Evolutionary conservation across 2,797 vertebrate species (phyloP), one percentile per base, ranked within the genome.

Genomic region (Hoplostethus mediterraneus): DNA sequence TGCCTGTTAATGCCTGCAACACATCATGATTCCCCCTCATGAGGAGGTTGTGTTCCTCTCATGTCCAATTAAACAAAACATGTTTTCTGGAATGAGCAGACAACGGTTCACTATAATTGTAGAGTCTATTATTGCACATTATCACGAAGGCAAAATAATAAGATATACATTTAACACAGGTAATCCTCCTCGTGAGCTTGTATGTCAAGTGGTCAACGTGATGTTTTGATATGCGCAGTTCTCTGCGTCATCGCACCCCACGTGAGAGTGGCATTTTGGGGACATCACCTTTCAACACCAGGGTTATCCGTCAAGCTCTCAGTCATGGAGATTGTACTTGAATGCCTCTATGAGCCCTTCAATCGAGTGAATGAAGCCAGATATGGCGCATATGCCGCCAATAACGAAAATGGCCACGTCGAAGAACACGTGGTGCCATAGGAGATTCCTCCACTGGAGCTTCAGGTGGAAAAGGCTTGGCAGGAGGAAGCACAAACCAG

Each of bases 391-490:
- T 86, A 98, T 97, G 54, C 96, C 95, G 5, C 97, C 97, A 80
- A 98, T 97, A 78, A 98, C 95, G 47, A 98, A 98, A 89, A 98
- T 98, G 87, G 96, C 95, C 1, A 98, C 96, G 38, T 98, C 97
- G 30, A 98, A 98, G 94, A 98, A 97, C 78, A 98, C 97, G 4
- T 98, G 96, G 83, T 98, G 97, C 97, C 97, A 98, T 75, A 96
- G 90, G 52, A 98, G 96, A 85, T 96, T 96, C 85, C 97, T 94
- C 97, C 97, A 98, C 85, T 96, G 94, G 52, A 98, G 95, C 85
- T 96, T 97, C 73, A 98, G 94, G 90, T 98, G 97, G 93, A 98
- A 98, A 84, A 98, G 96, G 82, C 96, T 97, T 16, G 97, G 97
- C 60, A 98, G 89, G 69, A 98, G 94, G 90, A 98, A 98, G 85